Evolutionary conservation across 2,888 invertebrate genomes (phyloP).

Genomic region (Mythimna ferrago): DNA sequence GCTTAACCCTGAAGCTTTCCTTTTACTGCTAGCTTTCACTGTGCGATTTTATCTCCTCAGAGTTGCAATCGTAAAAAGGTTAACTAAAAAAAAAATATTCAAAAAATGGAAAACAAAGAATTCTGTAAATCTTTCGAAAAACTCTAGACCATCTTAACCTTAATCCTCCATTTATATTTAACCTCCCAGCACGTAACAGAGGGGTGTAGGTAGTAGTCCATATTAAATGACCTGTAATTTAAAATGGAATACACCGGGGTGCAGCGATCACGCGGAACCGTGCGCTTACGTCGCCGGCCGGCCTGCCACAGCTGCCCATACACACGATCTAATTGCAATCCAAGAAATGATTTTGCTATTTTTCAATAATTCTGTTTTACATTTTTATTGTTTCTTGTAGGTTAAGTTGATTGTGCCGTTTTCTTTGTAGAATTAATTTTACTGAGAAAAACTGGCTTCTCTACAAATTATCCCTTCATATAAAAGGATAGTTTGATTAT

Average conservation of each 20-base stretch:
- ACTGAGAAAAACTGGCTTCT: no score
- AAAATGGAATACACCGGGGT: slow-evolving; percentile 19
- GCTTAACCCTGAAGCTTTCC: no score
- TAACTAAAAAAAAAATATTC: no score
- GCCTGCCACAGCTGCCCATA: slow-evolving; percentile 32
- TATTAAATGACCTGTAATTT: slow-evolving; percentile 8
- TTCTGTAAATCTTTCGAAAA: not conserved
- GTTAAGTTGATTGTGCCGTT: not conserved
- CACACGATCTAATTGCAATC: slow-evolving; percentile 47
- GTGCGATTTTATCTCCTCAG: not conserved
- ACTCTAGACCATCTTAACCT: slow-evolving; percentile 35
- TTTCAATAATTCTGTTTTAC: slow-evolving; percentile 16
- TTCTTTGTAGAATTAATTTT: not conserved
- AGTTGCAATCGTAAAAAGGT: not conserved
- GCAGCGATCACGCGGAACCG: slow-evolving; percentile 27
- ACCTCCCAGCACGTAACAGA: slow-evolving; percentile 13
- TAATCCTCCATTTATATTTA: slow-evolving; percentile 46
- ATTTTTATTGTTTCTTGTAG: slow-evolving; percentile 7
- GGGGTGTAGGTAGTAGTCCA: slow-evolving; percentile 20
- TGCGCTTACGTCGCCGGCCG: slow-evolving; percentile 29
- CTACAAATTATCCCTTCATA: no score
- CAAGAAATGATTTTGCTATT: slow-evolving; percentile 17
- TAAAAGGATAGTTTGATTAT: no score
- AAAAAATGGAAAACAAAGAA: not conserved
- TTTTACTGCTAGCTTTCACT: not conserved